phyloP scores from a whole-genome alignment of 2,797 vertebrate species.

The Squalus acanthias region DNA sequence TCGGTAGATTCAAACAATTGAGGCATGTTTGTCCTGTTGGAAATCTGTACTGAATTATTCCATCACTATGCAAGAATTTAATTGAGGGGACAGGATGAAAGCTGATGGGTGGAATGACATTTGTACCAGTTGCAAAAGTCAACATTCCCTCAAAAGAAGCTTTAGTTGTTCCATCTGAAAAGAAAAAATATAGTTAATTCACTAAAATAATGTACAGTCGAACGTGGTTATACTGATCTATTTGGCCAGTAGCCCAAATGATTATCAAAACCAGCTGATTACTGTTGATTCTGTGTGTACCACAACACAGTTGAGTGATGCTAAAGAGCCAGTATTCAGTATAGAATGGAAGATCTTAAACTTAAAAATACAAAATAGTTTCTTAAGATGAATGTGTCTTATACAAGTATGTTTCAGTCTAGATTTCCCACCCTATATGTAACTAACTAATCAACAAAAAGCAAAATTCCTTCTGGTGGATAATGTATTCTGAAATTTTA shows the following conservation, averaged over 20 bases:
- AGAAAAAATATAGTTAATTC: constrained; percentile 25
- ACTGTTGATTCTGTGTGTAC: background rate
- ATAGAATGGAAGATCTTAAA: background rate
- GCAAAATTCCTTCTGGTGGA: background rate
- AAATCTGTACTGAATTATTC: constrained; percentile 48
- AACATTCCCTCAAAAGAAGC: constrained; percentile 77
- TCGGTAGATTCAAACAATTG: constrained; percentile 70
- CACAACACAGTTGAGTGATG: background rate
- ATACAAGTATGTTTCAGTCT: background rate
- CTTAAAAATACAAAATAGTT: background rate
- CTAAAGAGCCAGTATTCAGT: background rate
- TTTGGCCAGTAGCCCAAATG: background rate
- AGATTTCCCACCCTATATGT: background rate
- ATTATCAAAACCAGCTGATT: background rate
- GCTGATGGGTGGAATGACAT: constrained; percentile 62
- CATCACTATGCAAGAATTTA: constrained; percentile 61
- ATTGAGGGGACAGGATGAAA: constrained; percentile 69
- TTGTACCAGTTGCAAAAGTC: constrained; percentile 65
- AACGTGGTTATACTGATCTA: background rate
- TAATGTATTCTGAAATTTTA: background rate
- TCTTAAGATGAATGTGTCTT: background rate
- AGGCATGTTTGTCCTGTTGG: constrained; percentile 62
- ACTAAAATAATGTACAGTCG: background rate
- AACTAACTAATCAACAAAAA: background rate
- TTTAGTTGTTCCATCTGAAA: constrained; percentile 68